Conservation (phyloP, 2,113 vertebrate genomes). For the Zeus faber region DNA sequence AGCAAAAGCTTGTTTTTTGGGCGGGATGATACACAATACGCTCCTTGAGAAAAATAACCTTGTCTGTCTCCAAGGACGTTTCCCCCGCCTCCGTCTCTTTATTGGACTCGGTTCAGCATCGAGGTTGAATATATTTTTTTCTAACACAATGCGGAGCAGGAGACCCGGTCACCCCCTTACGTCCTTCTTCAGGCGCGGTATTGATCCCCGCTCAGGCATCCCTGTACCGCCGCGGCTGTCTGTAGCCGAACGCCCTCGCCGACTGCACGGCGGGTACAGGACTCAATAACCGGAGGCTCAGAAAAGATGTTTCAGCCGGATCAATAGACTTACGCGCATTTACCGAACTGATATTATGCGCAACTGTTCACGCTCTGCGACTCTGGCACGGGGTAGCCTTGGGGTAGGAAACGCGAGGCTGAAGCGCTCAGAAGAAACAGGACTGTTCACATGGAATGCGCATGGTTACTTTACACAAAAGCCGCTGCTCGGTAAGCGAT, state of each 20-base stretch:
- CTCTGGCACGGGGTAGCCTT: conserved; percentile 37
- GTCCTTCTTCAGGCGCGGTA: conserved; percentile 38
- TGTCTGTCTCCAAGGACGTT: conserved; percentile 11
- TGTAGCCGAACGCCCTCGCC: conserved; percentile 33
- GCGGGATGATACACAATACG: conserved; percentile 34
- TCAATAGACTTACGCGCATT: conserved; percentile 45
- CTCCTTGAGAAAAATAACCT: conserved; percentile 5
- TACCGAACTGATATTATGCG: conserved; percentile 38
- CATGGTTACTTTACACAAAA: conserved; percentile 50
- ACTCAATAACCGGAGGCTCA: conserved; percentile 28
- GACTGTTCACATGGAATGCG: conserved; percentile 33
- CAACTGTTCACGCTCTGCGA: conserved; percentile 41
- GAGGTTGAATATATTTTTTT: conserved; percentile 24
- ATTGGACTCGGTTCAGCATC: neutral
- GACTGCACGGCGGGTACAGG: too few relatives aligned
- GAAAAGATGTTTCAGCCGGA: conserved; percentile 29
- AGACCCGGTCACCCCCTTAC: conserved; percentile 25
- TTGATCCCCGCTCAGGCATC: conserved; percentile 38
- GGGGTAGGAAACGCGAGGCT: conserved; percentile 22
- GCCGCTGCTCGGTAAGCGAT: neutral
- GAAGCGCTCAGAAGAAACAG: conserved; percentile 25
- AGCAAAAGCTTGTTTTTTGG: conserved; percentile 52
- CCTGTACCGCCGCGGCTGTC: conserved; percentile 34
- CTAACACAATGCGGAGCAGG: conserved; percentile 27
- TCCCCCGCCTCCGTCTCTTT: conserved; percentile 12